Evolutionary conservation across 2,797 vertebrate species (phyloP), one percentile per base, ranked within the genome.

Genomic region (Macroramphosus scolopax): DNA sequence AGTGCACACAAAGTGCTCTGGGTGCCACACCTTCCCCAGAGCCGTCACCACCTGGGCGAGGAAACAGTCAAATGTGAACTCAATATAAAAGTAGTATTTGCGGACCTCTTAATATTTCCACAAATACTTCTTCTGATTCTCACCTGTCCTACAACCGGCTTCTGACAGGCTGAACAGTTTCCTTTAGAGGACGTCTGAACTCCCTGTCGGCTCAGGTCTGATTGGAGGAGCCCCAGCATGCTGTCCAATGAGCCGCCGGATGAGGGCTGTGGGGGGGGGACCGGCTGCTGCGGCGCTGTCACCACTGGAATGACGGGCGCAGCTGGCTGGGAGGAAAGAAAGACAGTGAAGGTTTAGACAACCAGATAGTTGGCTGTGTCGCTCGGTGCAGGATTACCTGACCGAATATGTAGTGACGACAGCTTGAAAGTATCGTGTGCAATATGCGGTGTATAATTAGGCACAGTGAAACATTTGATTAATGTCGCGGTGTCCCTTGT

Each of bases 141-240:
- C 71, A 94, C 94, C 89, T 96, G 93, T 45, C 94, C 93, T 0
- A 93, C 93, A 0, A 96, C 93, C 5, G 93, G 91, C 52, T 96
- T 93, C 62, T 89, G 93, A 63, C 94, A 96, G 38, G 93, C 93
- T 0, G 92, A 92, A 40, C 94, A 96, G 76, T 91, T 91, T 13
- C 93, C 94, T 63, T 95, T 96, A 31, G 92, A 90, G 29, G 91
- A 92, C 0, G 93, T 96, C 48, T 92, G 89, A 30, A 96, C 92
- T 0, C 94, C 94, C 47, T 94, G 93, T 57, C 92, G 89, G 74
- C 82, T 94, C 62, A 96, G 87, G 68, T 95, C 93, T 0, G 92
- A 95, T 45, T 96, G 93, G 30, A 96, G 92, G 72, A 93, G 89
- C 14, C 93, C 94, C 68, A 96, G 79, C 94, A 96, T 96, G 74